phyloP scores from a whole-genome alignment of 2,113 vertebrate species.

The Thalassarche chlororhynchos region DNA sequence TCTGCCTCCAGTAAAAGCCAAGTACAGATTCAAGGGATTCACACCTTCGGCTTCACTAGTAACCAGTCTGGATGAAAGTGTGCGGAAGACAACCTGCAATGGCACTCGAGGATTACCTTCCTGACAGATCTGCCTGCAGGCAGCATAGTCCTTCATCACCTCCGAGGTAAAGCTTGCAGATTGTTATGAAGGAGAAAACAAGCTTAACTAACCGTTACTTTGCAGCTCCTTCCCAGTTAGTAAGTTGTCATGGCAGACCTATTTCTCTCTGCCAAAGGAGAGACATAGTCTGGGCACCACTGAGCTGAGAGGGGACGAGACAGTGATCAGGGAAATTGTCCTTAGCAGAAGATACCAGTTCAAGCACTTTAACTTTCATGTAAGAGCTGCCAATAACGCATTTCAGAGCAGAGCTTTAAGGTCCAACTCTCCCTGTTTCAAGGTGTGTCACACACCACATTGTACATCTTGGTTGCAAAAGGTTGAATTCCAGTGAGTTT shows the following conservation, averaged over 20 bases:
- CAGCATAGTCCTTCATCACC: not conserved
- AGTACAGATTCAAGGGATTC: not conserved
- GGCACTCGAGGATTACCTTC: not conserved
- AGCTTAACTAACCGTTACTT: not conserved
- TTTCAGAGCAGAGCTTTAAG: not conserved
- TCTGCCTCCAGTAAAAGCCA: not conserved
- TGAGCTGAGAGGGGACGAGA: not conserved
- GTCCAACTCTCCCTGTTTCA: not conserved
- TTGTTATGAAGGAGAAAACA: not conserved
- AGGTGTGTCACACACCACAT: not conserved
- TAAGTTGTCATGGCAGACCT: not conserved
- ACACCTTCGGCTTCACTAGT: not conserved
- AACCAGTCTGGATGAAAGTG: not conserved
- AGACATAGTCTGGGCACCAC: not conserved
- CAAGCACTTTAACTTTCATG: not conserved
- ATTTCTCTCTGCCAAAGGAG: not conserved
- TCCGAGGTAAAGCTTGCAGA: not conserved
- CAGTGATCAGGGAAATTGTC: not conserved
- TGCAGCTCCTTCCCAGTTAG: not conserved
- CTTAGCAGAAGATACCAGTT: not conserved
- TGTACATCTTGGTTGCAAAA: not conserved
- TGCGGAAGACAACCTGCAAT: not conserved
- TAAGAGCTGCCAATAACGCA: not conserved
- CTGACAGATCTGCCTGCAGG: not conserved
- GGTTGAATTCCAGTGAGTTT: not conserved